Evolutionary conservation across 2,113 vertebrate genomes (phyloP).

Genomic region (Syngnathus scovelli): DNA sequence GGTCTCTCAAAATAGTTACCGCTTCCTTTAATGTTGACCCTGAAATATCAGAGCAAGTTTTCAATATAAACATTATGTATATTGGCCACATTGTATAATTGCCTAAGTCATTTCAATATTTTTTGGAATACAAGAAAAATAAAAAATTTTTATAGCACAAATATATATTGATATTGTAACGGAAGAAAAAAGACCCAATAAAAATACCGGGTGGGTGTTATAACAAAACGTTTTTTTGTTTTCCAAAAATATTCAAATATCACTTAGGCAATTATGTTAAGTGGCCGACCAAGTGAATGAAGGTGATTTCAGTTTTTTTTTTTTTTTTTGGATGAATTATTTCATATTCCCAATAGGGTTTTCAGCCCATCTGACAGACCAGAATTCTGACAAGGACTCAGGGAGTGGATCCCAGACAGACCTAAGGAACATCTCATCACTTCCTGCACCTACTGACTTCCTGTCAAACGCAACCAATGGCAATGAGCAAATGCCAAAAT

Average conservation of each 20-base stretch:
- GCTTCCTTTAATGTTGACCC: neutral
- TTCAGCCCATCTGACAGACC: slow-evolving; percentile 81
- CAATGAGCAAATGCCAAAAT: slow-evolving; percentile 80
- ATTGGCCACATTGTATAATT: no score
- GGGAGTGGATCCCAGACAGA: slow-evolving; percentile 81
- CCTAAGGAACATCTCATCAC: slow-evolving; percentile 79
- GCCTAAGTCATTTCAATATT: no score
- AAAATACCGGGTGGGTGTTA: no score
- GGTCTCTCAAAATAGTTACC: neutral
- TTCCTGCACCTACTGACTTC: slow-evolving; percentile 86
- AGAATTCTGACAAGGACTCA: slow-evolving; percentile 80
- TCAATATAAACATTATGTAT: neutral
- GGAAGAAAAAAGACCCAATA: no score
- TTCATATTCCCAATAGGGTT: slow-evolving; percentile 68
- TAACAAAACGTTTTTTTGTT: no score
- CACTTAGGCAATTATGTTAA: no score
- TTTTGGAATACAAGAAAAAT: no score
- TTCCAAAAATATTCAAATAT: no score
- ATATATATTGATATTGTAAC: no score
- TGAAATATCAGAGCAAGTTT: neutral
- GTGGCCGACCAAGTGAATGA: no score
- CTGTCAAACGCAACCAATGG: slow-evolving; percentile 64
- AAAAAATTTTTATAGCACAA: no score
- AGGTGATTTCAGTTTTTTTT: no score
- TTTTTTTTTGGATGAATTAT: neutral